A percentile compares a stretch with the other conserved stretches of the same genome.
Evolutionary conservation across 1,140 invertebrate genomes (phyloP).

Genomic region (Scaptodrosophila lebanonensis): DNA sequence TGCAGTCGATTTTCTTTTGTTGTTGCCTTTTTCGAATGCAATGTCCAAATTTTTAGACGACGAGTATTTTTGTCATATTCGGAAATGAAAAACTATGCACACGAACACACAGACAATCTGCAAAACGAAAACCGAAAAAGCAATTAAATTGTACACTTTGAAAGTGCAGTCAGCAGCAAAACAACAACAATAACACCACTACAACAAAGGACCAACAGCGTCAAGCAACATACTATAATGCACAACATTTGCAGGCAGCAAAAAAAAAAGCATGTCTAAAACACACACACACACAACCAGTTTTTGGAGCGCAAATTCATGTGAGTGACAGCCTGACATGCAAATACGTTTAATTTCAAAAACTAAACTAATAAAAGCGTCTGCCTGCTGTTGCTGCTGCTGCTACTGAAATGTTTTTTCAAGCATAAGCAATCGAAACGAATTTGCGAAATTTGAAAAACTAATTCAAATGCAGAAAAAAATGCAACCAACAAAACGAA

Average conservation of each 20-base stretch:
- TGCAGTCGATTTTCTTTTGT: slow-evolving; percentile 20
- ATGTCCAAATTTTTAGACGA: slow-evolving; percentile 51
- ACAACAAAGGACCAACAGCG: slow-evolving; percentile 55
- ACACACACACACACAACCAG: slow-evolving; percentile 6
- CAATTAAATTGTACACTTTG: slow-evolving; percentile 71
- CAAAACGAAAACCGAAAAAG: slow-evolving; percentile 59
- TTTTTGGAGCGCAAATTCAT: slow-evolving; percentile 31
- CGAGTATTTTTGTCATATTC: slow-evolving; percentile 63
- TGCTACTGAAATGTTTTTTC: slow-evolving; percentile 17
- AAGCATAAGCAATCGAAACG: slow-evolving; percentile 46
- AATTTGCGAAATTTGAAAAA: slow-evolving; percentile 40
- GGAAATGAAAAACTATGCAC: slow-evolving; percentile 17
- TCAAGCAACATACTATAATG: slow-evolving; percentile 53
- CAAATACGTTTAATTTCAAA: slow-evolving; percentile 73
- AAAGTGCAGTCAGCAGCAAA: slow-evolving; percentile 38
- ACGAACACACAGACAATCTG: not conserved
- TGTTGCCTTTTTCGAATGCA: not conserved
- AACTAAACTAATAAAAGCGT: slow-evolving; percentile 70
- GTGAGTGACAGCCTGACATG: slow-evolving; percentile 61
- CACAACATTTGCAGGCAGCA: slow-evolving; percentile 37
- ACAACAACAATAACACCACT: slow-evolving; percentile 42
- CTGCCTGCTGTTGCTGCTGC: slow-evolving; percentile 28
- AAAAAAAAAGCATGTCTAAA: not conserved
- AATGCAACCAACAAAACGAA: too few species aligned
- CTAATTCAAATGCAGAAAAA: slow-evolving; percentile 25